Evolutionary conservation across 2,113 vertebrate genomes (phyloP), one percentile per base, ranked within the genome.

Genomic region (Ardeotis arabs): DNA sequence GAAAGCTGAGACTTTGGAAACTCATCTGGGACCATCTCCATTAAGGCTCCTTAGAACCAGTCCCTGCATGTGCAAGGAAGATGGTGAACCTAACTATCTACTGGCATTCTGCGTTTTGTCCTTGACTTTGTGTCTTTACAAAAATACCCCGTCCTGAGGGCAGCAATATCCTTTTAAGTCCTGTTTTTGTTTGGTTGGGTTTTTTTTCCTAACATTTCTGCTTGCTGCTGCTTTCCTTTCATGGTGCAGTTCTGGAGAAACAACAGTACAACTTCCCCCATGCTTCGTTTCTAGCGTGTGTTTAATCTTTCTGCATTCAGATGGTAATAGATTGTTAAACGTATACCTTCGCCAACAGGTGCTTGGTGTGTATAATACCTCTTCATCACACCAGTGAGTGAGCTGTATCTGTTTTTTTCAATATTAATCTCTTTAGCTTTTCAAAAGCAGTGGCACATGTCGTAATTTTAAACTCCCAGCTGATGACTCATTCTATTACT

Each of bases 391-490:
- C 84, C 70, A 63, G 37, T 63, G 74, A 95, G 83, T 45, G 90
- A 92, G 70, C 81, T 39, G 53, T 58, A 87, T 84, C 85, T 85
- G 45, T 67, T 52, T 33, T 84, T 87, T 63, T 73, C 60, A 86
- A 60, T 94, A 93, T 93, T 89, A 90, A 96, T 93, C 87, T 93
- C 83, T 91, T 85, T 6, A 93, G 58, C 56, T 79, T 96, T 92
- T 74, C 88, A 73, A 84, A 88, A 92, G 93, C 17, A 5, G 49
- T 89, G 77, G 73, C 86, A 85, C 87, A 94, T 80, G 17, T 50
- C 14, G 4, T 81, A 24, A 90, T 90, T 96, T 87, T 37, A 68
- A 95, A 39, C 64, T 95, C 93, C 45, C 56, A 60, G 56, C 39
- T 92, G 90, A 92, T 89, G 83, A 89, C 27, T 96, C 91, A 68